Percentiles rank a stretch among this genome's conserved stretches.
Conservation (phyloP, 1,140 invertebrate genomes). For the Drosophila mojavensis region DNA sequence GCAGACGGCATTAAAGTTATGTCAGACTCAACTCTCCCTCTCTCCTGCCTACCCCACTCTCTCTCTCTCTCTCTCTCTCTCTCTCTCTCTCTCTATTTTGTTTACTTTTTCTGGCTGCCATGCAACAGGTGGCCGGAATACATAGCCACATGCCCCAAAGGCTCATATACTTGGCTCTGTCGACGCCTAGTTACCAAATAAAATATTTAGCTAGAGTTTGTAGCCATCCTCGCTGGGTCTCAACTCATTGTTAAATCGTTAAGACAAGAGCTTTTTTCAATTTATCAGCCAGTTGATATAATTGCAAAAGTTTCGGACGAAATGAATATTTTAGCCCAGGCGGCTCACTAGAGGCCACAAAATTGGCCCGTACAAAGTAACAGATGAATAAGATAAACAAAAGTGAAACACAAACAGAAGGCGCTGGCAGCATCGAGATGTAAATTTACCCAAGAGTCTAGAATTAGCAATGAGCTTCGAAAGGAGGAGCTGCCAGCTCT, state of each 20-base stretch:
- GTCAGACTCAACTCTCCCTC: constrained; percentile 41
- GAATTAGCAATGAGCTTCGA: constrained; percentile 24
- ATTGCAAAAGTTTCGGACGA: constrained; percentile 16
- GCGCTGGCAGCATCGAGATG: background rate
- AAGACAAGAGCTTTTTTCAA: constrained; percentile 15
- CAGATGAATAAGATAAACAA: constrained; percentile 24
- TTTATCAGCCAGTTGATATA: constrained; percentile 20
- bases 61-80: background rate
- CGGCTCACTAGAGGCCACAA: background rate
- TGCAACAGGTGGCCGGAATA: constrained; percentile 37
- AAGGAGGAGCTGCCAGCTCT: background rate
- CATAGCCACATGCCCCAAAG: constrained; percentile 19
- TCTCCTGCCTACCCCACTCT: constrained; percentile 20
- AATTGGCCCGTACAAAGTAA: background rate
- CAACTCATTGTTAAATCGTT: constrained; percentile 22
- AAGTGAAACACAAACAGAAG: constrained; percentile 11
- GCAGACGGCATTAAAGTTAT: constrained; percentile 54
- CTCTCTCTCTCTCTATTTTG: constrained; percentile 1
- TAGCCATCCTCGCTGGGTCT: background rate
- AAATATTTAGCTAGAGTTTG: background rate
- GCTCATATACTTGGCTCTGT: constrained; percentile 6
- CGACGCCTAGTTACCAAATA: constrained; percentile 24
- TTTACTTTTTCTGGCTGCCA: constrained; percentile 38
- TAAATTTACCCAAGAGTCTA: constrained; percentile 31
- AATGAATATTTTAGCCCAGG: background rate